Conservation (phyloP, 2,888 invertebrate genomes). For the Anthrax anthrax region DNA sequence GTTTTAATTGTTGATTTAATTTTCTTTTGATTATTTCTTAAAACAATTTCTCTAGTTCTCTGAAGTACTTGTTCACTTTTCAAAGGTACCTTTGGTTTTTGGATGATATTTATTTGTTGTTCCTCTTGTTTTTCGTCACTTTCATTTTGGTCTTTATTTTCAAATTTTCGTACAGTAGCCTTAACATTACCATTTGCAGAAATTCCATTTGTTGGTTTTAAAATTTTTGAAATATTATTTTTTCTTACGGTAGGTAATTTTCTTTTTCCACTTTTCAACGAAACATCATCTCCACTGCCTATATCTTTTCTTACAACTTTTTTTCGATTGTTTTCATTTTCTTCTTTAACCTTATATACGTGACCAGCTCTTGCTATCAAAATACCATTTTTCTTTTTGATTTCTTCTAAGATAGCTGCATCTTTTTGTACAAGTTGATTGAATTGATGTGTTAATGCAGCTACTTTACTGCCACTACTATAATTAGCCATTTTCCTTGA, state of each 20-base stretch:
- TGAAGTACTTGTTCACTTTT: slow-evolving; percentile 25
- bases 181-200: slow-evolving; percentile 16
- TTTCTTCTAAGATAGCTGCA: slow-evolving; percentile 36
- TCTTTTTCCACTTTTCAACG: slow-evolving; percentile 7
- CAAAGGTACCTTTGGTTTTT: slow-evolving; percentile 27
- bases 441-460: slow-evolving; percentile 53
- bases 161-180: slow-evolving; percentile 10
- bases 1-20: slow-evolving; percentile 2
- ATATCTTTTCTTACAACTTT: slow-evolving; percentile 2
- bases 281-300: slow-evolving; percentile 1
- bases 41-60: slow-evolving; percentile 23
- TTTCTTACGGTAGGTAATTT: slow-evolving; percentile 21
- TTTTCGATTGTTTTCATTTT: slow-evolving; percentile 6
- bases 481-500: slow-evolving; percentile 20
- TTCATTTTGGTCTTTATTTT: slow-evolving; percentile 11
- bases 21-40: slow-evolving; percentile 10
- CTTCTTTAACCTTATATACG: slow-evolving; percentile 32
- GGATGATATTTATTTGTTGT: not conserved
- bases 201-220: slow-evolving; percentile 23
- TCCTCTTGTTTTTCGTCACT: slow-evolving; percentile 25
- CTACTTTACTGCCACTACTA: slow-evolving; percentile 40
- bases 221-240: slow-evolving; percentile 29
- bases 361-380: slow-evolving; percentile 30
- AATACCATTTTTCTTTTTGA: slow-evolving; percentile 42
- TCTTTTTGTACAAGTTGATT: slow-evolving; percentile 44